Evolutionary conservation across 2,888 invertebrate genomes (phyloP).

Genomic region (Eupithecia dodoneata): DNA sequence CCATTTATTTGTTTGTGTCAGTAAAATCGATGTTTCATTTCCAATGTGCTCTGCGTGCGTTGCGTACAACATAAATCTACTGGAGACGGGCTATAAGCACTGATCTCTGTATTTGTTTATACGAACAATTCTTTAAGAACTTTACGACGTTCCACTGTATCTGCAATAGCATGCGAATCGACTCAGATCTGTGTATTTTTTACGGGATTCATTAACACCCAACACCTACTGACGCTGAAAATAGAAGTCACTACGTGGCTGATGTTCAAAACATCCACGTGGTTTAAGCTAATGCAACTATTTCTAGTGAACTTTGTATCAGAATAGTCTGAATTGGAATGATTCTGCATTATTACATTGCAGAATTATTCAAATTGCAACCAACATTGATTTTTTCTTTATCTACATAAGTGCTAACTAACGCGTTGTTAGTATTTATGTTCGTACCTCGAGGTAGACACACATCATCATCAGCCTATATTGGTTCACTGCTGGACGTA

Average conservation of each 20-base stretch:
- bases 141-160: constrained; percentile 31
- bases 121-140: constrained; percentile 25
- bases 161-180: constrained; percentile 19
- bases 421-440: too few relatives aligned
- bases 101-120: constrained; percentile 20
- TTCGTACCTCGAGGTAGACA: too few relatives aligned
- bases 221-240: constrained; percentile 20
- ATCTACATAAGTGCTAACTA: too few relatives aligned
- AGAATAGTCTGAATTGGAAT: background rate
- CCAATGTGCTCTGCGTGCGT: constrained; percentile 7
- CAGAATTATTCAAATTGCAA: too few relatives aligned
- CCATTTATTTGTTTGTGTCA: constrained; percentile 5
- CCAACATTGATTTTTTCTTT: too few relatives aligned
- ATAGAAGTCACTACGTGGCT: constrained; percentile 13
- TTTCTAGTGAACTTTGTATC: background rate
- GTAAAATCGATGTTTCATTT: background rate
- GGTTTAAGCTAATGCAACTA: background rate
- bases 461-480: too few relatives aligned
- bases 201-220: constrained; percentile 14
- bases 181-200: constrained; percentile 21
- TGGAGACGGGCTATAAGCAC: constrained; percentile 16
- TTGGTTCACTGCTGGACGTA: too few relatives aligned
- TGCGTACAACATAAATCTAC: constrained; percentile 19
- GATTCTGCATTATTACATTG: background rate
- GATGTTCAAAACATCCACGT: background rate